Percentiles rank a stretch among this genome's conserved stretches.
These are phyloP conservation scores for Limnodromus scolopaceus DNA, from an alignment of 2,797 vertebrate genomes.

Conservation along the genomic window DNA sequence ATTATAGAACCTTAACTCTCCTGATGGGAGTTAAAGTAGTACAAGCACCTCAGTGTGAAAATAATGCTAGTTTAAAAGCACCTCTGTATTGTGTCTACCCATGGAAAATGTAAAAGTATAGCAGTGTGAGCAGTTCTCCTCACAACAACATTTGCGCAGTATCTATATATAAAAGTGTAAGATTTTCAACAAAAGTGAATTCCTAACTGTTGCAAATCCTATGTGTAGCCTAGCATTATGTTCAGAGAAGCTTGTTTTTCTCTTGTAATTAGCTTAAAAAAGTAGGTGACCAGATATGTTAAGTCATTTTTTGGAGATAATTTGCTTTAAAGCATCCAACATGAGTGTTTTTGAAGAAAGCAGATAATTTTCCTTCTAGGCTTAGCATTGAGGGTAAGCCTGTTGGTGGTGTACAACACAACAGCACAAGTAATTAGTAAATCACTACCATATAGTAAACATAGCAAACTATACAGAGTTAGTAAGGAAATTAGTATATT, in stretches of 20 bases:
- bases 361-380: not conserved
- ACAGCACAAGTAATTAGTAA: not conserved
- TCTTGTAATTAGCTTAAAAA: not conserved
- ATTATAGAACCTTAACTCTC: not conserved
- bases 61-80: not conserved
- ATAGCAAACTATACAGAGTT: not conserved
- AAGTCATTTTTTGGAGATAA: not conserved
- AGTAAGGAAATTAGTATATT: not conserved
- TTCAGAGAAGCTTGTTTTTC: not conserved
- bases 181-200: not conserved
- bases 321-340: not conserved
- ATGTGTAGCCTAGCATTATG: rapidly evolving
- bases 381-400: not conserved
- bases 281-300: not conserved
- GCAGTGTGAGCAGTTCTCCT: not conserved
- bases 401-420: not conserved
- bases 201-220: not conserved
- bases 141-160: no score
- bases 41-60: not conserved
- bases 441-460: not conserved
- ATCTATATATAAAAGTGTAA: not conserved
- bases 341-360: not conserved
- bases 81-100: rapidly evolving
- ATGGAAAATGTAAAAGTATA: not conserved
- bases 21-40: not conserved